These are phyloP conservation scores for Drosophila nannoptera DNA, from an alignment of 1,140 invertebrate species.

Conservation along the genomic window DNA sequence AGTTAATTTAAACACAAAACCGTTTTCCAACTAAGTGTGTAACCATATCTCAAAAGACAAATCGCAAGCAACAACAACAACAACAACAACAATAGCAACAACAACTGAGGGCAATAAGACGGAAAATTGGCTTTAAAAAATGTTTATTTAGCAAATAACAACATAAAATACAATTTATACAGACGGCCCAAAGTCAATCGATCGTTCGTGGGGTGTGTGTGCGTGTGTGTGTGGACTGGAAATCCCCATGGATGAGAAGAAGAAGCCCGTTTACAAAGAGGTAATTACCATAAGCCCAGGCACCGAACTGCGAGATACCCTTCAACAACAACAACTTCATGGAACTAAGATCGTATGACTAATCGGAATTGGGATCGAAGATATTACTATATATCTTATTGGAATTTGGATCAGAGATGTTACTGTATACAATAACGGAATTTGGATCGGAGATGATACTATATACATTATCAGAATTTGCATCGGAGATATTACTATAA, in stretches of 20 bases:
- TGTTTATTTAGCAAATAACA: slow-evolving; percentile 76
- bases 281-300: not conserved
- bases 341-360: no score
- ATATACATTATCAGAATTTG: no score
- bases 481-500: no score
- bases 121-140: slow-evolving; percentile 48
- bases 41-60: slow-evolving; percentile 18
- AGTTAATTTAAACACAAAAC: not conserved
- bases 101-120: slow-evolving; percentile 4
- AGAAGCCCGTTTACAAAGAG: not conserved
- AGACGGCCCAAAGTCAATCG: slow-evolving; percentile 73
- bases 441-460: no score
- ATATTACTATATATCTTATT: no score
- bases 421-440: no score
- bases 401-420: no score
- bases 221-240: slow-evolving; percentile 50
- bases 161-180: slow-evolving; percentile 73
- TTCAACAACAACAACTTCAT: no score
- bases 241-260: slow-evolving; percentile 43
- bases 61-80: slow-evolving; percentile 18
- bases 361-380: no score
- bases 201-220: slow-evolving; percentile 35
- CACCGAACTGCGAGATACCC: no score
- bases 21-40: not conserved
- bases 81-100: slow-evolving; percentile 24